phyloP scores from a whole-genome alignment of 2,888 invertebrate genomes.

The Ophioninae sp. region DNA sequence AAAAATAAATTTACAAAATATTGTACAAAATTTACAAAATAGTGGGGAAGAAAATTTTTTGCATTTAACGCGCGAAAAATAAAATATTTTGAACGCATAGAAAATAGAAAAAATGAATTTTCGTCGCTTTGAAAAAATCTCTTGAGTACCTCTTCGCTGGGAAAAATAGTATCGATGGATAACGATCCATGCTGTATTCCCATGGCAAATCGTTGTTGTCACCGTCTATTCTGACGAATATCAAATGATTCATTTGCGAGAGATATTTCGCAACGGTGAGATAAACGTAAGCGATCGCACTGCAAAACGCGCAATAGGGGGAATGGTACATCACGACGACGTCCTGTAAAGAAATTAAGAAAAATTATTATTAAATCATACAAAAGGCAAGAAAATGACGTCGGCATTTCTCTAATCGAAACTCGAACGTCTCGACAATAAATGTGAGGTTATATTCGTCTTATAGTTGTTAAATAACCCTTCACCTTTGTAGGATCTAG shows the following conservation, averaged over 20 bases:
- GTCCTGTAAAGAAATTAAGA: slow-evolving; percentile 82
- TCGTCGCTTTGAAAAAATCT: background rate
- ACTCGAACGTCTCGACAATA: background rate
- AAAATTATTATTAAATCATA: slow-evolving; percentile 13
- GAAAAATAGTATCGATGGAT: slow-evolving; percentile 92
- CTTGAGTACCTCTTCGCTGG: slow-evolving; percentile 85
- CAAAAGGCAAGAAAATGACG: background rate
- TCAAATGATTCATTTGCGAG: slow-evolving; percentile 81
- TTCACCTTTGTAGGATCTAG: slow-evolving; percentile 84
- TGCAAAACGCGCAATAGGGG: slow-evolving; percentile 89
- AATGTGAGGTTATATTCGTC: background rate
- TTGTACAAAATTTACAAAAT: too few species aligned
- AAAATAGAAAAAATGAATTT: too few species aligned
- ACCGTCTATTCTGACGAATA: slow-evolving; percentile 89
- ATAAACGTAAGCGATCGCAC: slow-evolving; percentile 86
- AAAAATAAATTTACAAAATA: too few species aligned
- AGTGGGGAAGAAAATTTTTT: too few species aligned
- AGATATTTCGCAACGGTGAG: slow-evolving; percentile 86
- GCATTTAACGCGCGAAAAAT: too few species aligned
- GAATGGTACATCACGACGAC: slow-evolving; percentile 90
- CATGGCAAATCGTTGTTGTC: slow-evolving; percentile 93
- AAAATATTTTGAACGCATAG: too few species aligned
- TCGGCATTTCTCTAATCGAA: background rate
- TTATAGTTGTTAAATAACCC: background rate
- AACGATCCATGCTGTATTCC: slow-evolving; percentile 90